Evolutionary conservation across 2,113 vertebrate species (phyloP), one percentile per base, ranked within the genome.

Genomic region (Turdus rufiventris): DNA sequence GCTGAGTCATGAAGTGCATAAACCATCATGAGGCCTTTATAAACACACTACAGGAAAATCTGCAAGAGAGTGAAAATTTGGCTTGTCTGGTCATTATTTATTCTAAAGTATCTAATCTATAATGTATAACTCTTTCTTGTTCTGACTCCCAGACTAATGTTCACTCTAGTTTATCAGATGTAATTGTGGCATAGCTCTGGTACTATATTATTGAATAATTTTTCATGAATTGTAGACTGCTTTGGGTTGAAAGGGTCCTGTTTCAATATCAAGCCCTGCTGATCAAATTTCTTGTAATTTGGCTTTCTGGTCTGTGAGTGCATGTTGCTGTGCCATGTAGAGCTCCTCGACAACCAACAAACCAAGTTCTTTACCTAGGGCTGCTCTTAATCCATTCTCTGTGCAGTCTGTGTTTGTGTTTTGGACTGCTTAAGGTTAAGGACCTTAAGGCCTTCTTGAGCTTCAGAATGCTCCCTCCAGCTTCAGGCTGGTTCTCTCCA

Each of bases 181-280:
- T 4, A 63, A 58, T 36, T 1, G 6, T 79, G 28, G 6, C 19
- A 61, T 42, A 58, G 12, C 1, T 54, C 17, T 93, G 38, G 11
- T 8, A 54, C 3, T 58, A 6, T 47, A 9, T 38, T 48, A 42
- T 16, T 72, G 24, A 9, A 15, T 28, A 43, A 6, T 50, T 38
- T 87, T 48, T 63, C 40, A 18, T 40, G 4, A 62, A 9, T 31
- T 70, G 17, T 9, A 63, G 14, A 36, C 34, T 65, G 9, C 1
- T 73, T 58, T 58, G 31, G 15, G 8, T 72, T 65, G n/a, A 63
- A 62, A 56, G 8, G 8, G 5, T 36, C 33, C 18, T 0, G 0
- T 29, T 58, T 65, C 23, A 38, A 17, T 20, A 26, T 7, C 6
- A 26, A 4, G 6, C 26, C 17, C 65, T 51, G 33, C 7, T 50